Base-by-base conservation (phyloP, 2,888 invertebrate species). In the Mythimna vitellina region DNA sequence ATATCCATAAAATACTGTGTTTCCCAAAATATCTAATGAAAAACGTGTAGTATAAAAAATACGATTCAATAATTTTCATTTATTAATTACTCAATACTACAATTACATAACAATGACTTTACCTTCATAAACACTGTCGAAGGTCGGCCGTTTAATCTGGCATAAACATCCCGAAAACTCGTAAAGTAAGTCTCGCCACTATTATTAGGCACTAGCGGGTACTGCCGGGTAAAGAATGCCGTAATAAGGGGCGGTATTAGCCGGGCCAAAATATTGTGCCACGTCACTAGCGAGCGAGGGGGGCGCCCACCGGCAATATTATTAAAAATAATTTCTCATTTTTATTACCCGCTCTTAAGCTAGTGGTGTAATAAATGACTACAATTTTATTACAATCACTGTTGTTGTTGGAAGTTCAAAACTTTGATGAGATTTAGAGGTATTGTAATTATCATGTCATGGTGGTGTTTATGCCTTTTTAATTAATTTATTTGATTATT, bases 321-420 rank as follows among this genome's bases (percentile, higher is more conserved):
- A 96, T 96, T 96, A 96, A 96, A 96, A 95, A 96, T 96, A 96
- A 96, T 96, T 96, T 95, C 96, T 96, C 96, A 96, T 95, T 95
- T 96, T 96, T 95, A 96, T 96, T 95, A 90, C 93, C 89, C 67
- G 79, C 91, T 88, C 90, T 90, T 89, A 88, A 88, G 89, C 90
- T 90, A 92, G 90, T 89, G 88, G 81, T 73, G 86, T 92, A 91
- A 93, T 94, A 93, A 93, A 94, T 93, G 92, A 92, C 89, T 86
- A 88, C 88, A 87, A 85, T 87, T 82, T 85, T 83, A 85, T 87
- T 80, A 87, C 76, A 71, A 78, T 82, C 78, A 80, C 72, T 78
- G 73, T 76, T 78, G 71, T 78, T 75, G 32, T 35, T 65, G 63
- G 69, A 58, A 58, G 70, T 75, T 58, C 49, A n/a, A 54, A 12